A percentile compares a stretch with the other conserved stretches of the same genome.
phyloP scores from a whole-genome alignment of 2,888 invertebrate species.

The Pyrgus malvae region DNA sequence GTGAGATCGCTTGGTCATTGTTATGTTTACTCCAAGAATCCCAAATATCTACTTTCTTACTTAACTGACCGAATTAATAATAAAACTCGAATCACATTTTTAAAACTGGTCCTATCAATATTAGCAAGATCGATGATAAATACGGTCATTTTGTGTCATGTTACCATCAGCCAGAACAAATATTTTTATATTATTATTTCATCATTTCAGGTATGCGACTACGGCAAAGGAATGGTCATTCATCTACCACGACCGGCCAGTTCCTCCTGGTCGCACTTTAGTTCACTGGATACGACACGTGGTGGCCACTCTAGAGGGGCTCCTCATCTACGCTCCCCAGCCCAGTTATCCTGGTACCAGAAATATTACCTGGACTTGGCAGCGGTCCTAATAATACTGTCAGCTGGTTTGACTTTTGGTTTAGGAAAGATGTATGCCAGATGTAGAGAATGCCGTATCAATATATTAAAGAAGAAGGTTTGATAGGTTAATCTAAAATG shows the following conservation, averaged over 20 bases:
- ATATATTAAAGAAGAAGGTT: background rate
- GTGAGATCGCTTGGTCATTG: too few species aligned
- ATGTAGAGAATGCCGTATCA: background rate
- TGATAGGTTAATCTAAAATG: too few species aligned
- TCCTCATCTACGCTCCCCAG: constrained; percentile 5
- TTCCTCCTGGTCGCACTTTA: background rate
- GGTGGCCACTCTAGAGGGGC: background rate
- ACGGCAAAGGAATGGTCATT: constrained; percentile 14
- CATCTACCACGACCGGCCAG: constrained; percentile 10
- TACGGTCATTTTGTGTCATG: background rate
- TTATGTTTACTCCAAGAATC: too few species aligned
- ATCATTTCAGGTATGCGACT: constrained; percentile 1
- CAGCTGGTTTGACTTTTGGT: background rate
- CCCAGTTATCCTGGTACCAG: constrained; percentile 3
- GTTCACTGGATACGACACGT: constrained; percentile 9
- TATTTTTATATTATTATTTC: background rate
- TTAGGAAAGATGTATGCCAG: background rate
- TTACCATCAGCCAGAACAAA: background rate
- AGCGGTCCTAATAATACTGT: background rate
- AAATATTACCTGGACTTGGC: background rate
- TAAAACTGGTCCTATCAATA: too few species aligned
- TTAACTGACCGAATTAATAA: too few species aligned
- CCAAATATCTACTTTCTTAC: too few species aligned
- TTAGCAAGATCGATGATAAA: too few species aligned
- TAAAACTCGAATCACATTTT: too few species aligned